Conservation (phyloP, 1,140 invertebrate species). For the Adelges cooleyi region DNA sequence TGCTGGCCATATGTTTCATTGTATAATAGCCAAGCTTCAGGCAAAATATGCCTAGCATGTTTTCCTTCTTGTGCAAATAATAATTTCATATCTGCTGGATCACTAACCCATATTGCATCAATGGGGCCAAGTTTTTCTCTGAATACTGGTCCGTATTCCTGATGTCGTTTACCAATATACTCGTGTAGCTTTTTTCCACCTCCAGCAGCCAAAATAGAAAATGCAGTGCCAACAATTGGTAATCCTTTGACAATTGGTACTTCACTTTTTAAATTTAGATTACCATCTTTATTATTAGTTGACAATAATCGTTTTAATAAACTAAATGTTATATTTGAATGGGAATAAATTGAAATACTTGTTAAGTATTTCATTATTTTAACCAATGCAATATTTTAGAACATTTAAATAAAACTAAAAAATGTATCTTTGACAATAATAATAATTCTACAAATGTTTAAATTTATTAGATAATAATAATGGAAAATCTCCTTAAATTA, state of each 20-base stretch:
- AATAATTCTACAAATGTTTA: no score
- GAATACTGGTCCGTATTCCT: conserved; percentile 61
- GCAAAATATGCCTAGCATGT: conserved; percentile 63
- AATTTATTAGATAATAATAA: no score
- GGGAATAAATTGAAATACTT: no score
- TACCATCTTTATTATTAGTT: neutral
- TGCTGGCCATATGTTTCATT: conserved; percentile 55
- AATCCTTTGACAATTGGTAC: conserved; percentile 42
- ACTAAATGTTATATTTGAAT: no score
- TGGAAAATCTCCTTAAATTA: no score
- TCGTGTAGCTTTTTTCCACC: conserved; percentile 46
- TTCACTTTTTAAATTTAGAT: conserved; percentile 23
- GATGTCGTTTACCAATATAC: conserved; percentile 60
- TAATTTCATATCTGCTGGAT: conserved; percentile 52
- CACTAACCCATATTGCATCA: conserved; percentile 57
- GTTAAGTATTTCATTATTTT: no score
- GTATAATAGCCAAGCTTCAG: conserved; percentile 69
- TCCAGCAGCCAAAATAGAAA: conserved; percentile 41
- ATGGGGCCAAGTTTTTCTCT: conserved; percentile 54
- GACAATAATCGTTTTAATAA: neutral
- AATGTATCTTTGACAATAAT: no score
- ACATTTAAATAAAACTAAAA: no score
- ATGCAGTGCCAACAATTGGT: conserved; percentile 45
- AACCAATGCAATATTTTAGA: no score
- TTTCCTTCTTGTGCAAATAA: conserved; percentile 66